Base-by-base conservation (phyloP, 2,888 invertebrate species). In the Phania funesta region DNA sequence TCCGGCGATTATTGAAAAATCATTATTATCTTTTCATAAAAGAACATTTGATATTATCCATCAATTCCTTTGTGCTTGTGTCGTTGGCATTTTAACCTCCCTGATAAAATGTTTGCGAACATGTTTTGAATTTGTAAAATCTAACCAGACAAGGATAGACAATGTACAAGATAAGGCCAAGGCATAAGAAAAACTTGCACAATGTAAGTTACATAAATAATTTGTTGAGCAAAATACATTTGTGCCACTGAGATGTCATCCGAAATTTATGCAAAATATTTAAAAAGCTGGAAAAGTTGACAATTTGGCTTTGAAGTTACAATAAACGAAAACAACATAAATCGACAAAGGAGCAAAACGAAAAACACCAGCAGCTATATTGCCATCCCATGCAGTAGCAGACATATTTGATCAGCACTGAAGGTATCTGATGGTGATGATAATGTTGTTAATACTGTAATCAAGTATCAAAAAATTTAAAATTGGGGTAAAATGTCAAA, bases 101-200 rank as follows among this genome's bases (percentile, higher is more conserved):
- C 68, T 56, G 29, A 48, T 46, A 80, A 62, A 62, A 41, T 54
- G 52, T 24, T 16, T 13, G 6, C 16, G 5, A 41, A 75, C 80
- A 74, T 64, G 80, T 58, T 80, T 75, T 9, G 80, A 74, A 75
- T 80, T 50, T 50, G 41, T n/a, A n/a, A n/a, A n/a, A n/a, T n/a
- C n/a, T n/a, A n/a, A 48, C n/a, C 22, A 32, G 29, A 11, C 38
- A 24, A 20, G 20, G 24, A 18, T 35, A 9, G 16, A 5, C 8
- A 50, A n/a, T 54, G 54, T 44, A 20, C 5, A 41, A 22, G 44
- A 44, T n/a, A 68, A 16, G 7, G 9, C 8, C 16, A 54, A 41
- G 5, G n/a, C 38, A 16, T 38, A 7, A 38, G 22, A 48, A 24
- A 52, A 41, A 26, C 8, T 35, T 13, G n/a, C 24, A 52, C 20